Percentiles rank a stretch among this genome's conserved stretches.
These are phyloP conservation scores for Lysiphlebus fabarum DNA, from an alignment of 1,140 invertebrate species.

Conservation along the genomic window DNA sequence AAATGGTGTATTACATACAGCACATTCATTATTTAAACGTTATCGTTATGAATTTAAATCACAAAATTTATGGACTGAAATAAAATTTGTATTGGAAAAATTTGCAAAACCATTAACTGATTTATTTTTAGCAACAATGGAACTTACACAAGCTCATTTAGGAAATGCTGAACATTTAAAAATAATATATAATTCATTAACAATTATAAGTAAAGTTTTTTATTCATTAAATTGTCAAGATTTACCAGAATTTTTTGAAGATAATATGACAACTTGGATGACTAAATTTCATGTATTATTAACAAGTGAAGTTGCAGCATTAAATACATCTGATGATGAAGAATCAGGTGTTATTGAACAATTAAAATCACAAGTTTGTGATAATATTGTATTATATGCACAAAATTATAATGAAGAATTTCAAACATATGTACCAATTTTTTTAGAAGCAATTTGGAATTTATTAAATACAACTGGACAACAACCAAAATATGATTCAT, in stretches of 20 bases:
- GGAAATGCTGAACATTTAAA: conserved; percentile 77
- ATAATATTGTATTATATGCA: conserved; percentile 91
- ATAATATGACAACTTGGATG: conserved; percentile 96
- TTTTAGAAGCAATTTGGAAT: conserved; percentile 92
- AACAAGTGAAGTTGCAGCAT: conserved; percentile 69
- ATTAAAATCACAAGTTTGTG: conserved; percentile 91
- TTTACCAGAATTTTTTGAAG: conserved; percentile 97
- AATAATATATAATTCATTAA: conserved; percentile 86
- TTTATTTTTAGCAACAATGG: conserved; percentile 82
- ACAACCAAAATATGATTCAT: conserved; percentile 85
- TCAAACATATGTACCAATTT: conserved; percentile 77
- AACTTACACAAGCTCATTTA: conserved; percentile 73
- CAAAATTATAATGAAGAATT: conserved; percentile 99
- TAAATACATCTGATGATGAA: conserved; percentile 75
- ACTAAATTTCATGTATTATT: conserved; percentile 80
- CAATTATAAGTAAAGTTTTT: conserved; percentile 93
- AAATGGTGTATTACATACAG: conserved; percentile 91
- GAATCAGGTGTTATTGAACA: conserved; percentile 88
- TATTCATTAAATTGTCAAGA: conserved; percentile 96
- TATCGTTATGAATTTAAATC: conserved; percentile 96
- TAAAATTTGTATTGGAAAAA: conserved; percentile 91
- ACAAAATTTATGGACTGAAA: conserved; percentile 90
- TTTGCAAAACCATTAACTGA: conserved; percentile 93
- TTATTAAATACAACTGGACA: conserved; percentile 79
- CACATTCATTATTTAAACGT: conserved; percentile 93